phyloP scores from a whole-genome alignment of 2,113 vertebrate species.

The Myotis yumanensis region DNA sequence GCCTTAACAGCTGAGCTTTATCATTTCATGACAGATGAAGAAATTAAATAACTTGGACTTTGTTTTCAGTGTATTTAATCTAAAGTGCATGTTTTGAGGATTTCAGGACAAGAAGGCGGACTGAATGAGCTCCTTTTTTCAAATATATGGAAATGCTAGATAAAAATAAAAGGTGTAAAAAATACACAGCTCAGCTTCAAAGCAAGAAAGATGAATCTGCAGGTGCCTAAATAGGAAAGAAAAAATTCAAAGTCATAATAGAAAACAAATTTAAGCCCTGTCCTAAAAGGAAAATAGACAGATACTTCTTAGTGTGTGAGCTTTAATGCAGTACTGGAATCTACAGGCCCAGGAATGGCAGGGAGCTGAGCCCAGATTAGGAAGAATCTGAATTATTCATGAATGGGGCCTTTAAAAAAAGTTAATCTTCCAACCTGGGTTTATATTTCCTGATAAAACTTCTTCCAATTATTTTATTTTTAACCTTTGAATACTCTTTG shows the following conservation, averaged over 20 bases:
- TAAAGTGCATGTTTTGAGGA: neutral
- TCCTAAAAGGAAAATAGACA: neutral
- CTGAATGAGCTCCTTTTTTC: neutral
- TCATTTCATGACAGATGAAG: slow-evolving; percentile 11
- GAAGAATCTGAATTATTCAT: slow-evolving; percentile 16
- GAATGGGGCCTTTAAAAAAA: neutral
- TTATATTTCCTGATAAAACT: neutral
- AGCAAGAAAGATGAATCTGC: neutral
- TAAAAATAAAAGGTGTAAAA: slow-evolving; percentile 37
- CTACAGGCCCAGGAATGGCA: neutral
- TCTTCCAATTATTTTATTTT: slow-evolving; percentile 1
- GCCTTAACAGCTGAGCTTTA: neutral
- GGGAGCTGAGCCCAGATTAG: neutral
- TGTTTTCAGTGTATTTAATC: slow-evolving; percentile 1
- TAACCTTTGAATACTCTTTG: neutral
- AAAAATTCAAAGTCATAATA: neutral
- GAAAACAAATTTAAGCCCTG: neutral
- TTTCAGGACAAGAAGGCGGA: neutral
- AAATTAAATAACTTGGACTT: slow-evolving; percentile 10
- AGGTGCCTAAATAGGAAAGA: neutral
- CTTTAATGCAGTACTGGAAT: neutral
- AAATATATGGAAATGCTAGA: slow-evolving; percentile 2
- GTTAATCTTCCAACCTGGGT: neutral
- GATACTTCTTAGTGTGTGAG: neutral
- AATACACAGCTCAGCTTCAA: neutral